These are phyloP conservation scores for Bibio marci DNA, from an alignment of 2,888 invertebrate species.

Conservation along the genomic window DNA sequence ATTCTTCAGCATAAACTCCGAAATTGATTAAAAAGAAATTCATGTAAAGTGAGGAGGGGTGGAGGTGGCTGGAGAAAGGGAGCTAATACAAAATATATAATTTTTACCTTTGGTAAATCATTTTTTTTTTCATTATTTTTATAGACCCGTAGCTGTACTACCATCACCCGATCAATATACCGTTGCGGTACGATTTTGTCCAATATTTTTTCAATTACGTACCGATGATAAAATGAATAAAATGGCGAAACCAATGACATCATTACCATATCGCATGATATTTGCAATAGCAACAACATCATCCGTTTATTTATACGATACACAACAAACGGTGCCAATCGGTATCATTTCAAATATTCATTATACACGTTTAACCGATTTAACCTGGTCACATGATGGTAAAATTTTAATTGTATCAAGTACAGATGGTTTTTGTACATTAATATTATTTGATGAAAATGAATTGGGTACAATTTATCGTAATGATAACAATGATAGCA, in stretches of 20 bases:
- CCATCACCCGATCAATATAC: conserved; percentile 69
- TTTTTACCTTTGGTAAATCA: too few species aligned
- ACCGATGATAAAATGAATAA: conserved; percentile 15
- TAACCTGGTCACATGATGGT: conserved; percentile 78
- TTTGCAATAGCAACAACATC: conserved; percentile 84
- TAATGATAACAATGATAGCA: conserved; percentile 18
- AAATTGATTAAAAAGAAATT: too few species aligned
- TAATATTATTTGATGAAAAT: conserved; percentile 54
- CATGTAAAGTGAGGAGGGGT: too few species aligned
- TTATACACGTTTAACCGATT: conserved; percentile 72
- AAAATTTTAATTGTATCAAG: conserved; percentile 59
- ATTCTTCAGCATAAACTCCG: too few species aligned
- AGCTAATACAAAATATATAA: too few species aligned
- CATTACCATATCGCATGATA: conserved; percentile 61
- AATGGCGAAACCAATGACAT: conserved; percentile 36
- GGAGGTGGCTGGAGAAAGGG: too few species aligned
- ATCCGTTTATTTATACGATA: conserved; percentile 73
- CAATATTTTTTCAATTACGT: conserved; percentile 47
- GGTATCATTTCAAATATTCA: conserved; percentile 70
- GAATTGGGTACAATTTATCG: conserved; percentile 49
- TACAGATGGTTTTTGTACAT: conserved; percentile 78
- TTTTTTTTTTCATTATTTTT: conserved; percentile 13
- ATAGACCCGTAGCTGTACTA: conserved; percentile 58
- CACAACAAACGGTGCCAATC: conserved; percentile 66
- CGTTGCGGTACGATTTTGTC: conserved; percentile 68